Evolutionary conservation across 1,140 invertebrate species (phyloP), one percentile per base, ranked within the genome.

Genomic region (Drosophila pruinosa): DNA sequence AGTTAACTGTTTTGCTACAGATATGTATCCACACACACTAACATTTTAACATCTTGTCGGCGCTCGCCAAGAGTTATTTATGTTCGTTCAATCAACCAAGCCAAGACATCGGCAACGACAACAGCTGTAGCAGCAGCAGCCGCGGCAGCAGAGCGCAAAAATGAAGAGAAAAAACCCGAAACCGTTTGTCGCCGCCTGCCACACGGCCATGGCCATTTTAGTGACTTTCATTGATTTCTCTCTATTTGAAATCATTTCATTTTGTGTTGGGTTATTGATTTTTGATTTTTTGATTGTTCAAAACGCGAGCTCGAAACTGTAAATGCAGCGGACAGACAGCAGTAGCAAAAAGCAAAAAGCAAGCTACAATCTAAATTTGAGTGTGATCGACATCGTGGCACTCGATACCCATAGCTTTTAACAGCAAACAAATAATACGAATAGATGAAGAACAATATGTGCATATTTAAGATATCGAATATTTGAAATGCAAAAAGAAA

Each of bases 191-290:
- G 78, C 28, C 47, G 54, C 52, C 38, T 56, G 14, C 28, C 22
- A 19, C 22, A 17, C 45, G 38, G 43, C 57, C 59, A 41, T 68
- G 10, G 21, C 43, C 43, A 47, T 71, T 65, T 76, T 34, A 19
- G 52, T 70, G 69, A 74, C 81, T 88, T 86, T 86, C 81, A 88
- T 86, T 86, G 82, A 86, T 86, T 86, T 86, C 81, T 86, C 81
- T 85, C 78, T 75, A 78, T 86, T 88, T 71, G 65, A 88, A 88
- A 86, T 88, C 65, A 88, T 79, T 85, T 56, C 21, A 26, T 61
- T 48, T 48, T 57, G 28, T 45, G 21, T 24, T 24, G 39, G 15
- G 14, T 65, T 85, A 75, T 86, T 85, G 82, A 85, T 81, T 77
- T n/a, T 76, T 85, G 64, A 85, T 73, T 80, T 78, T 86, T 86